These are phyloP conservation scores for Micronycteris hirsuta DNA, from an alignment of 2,113 vertebrate genomes.

Conservation along the genomic window DNA sequence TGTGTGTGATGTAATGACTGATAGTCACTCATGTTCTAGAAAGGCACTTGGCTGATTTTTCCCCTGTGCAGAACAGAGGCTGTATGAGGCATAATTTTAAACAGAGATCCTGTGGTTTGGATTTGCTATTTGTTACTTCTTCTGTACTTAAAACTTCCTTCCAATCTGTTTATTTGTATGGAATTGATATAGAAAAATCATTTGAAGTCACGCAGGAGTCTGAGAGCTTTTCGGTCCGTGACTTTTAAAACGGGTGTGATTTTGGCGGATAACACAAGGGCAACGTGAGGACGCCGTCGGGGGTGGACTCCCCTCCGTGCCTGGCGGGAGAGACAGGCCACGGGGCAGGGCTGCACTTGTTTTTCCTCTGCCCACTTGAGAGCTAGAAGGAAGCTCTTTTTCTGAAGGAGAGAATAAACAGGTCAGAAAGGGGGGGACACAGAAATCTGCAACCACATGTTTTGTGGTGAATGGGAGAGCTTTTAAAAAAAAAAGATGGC, in stretches of 20 bases:
- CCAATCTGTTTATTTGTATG: constrained; percentile 56
- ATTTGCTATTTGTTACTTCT: constrained; percentile 60
- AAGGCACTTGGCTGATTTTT: constrained; percentile 51
- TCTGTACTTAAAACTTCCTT: constrained; percentile 53
- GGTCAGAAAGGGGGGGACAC: neutral
- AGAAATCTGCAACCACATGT: neutral
- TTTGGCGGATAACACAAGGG: constrained; percentile 5
- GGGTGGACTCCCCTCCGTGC: neutral
- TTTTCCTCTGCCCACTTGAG: neutral
- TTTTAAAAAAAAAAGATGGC: neutral
- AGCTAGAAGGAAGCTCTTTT: neutral
- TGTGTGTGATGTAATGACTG: constrained; percentile 56
- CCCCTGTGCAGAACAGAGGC: constrained; percentile 27
- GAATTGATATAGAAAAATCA: constrained; percentile 20
- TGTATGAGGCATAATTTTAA: constrained; percentile 60
- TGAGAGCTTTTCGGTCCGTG: constrained; percentile 3
- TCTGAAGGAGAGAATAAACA: neutral
- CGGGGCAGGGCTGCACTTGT: neutral
- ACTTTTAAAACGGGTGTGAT: constrained; percentile 36
- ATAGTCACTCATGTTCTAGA: constrained; percentile 47
- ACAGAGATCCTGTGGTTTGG: constrained; percentile 58
- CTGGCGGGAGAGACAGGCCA: neutral
- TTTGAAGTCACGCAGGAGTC: constrained; percentile 39
- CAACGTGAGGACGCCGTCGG: neutral
- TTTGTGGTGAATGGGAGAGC: neutral